These are phyloP conservation scores for Petrocephalus zakoni DNA, from an alignment of 2,113 vertebrate genomes.

Conservation along the genomic window DNA sequence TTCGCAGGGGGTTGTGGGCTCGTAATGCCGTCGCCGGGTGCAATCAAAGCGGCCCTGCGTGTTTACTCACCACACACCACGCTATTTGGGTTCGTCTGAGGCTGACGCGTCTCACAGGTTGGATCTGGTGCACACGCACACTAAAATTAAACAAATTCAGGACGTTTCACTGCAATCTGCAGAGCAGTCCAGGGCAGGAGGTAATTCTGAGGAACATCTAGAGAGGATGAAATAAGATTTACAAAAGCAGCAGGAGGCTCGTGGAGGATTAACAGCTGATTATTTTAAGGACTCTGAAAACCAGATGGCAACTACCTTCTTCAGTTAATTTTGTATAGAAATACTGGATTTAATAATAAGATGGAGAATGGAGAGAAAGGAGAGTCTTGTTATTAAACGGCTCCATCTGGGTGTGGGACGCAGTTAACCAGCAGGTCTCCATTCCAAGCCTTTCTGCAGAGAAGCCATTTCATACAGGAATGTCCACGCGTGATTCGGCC, in stretches of 20 bases:
- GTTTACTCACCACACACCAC: background rate
- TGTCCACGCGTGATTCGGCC: background rate
- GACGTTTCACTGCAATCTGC: background rate
- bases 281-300: background rate
- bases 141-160: background rate
- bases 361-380: background rate
- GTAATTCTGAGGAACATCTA: background rate
- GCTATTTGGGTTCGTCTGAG: background rate
- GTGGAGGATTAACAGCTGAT: background rate
- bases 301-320: background rate
- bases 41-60: background rate
- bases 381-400: background rate
- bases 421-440: background rate
- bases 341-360: background rate
- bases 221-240: background rate
- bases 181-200: background rate
- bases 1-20: slow-evolving; percentile 5
- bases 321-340: background rate
- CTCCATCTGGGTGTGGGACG: background rate
- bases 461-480: background rate
- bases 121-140: background rate
- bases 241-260: background rate
- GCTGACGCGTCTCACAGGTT: background rate
- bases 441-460: background rate
- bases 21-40: background rate